Percentiles rank a stretch among this genome's conserved stretches.
phyloP scores from a whole-genome alignment of 2,113 vertebrate genomes.

The Festucalex cinctus region DNA sequence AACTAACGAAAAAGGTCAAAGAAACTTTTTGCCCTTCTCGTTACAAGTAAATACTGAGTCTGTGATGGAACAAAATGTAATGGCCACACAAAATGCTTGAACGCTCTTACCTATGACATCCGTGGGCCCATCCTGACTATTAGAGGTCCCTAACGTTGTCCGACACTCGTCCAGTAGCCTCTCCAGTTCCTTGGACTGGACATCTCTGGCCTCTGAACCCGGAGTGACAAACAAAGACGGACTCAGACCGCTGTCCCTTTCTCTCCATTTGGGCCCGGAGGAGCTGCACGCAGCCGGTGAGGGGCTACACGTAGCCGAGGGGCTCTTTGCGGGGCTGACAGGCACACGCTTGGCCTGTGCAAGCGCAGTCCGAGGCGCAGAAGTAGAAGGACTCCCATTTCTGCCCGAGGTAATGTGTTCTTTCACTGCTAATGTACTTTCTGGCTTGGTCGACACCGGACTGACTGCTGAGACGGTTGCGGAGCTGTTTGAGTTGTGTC shows the following conservation, averaged over 20 bases:
- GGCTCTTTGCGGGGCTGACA: slow-evolving; percentile 36
- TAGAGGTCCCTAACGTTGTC: slow-evolving; percentile 44
- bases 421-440: slow-evolving; percentile 10
- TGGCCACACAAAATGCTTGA: not conserved
- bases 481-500: slow-evolving; percentile 15
- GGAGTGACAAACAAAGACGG: slow-evolving; percentile 34
- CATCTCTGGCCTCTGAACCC: slow-evolving; percentile 6
- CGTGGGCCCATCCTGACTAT: slow-evolving; percentile 26
- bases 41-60: slow-evolving; percentile 4
- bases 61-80: slow-evolving; percentile 6
- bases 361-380: slow-evolving; percentile 28
- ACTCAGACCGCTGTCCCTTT: slow-evolving; percentile 57
- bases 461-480: slow-evolving; percentile 3
- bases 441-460: slow-evolving; percentile 27
- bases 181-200: slow-evolving; percentile 42
- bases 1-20: slow-evolving; percentile 24
- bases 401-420: slow-evolving; percentile 22
- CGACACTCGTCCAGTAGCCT: slow-evolving; percentile 64
- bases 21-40: slow-evolving; percentile 25
- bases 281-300: slow-evolving; percentile 28
- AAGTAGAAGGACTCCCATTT: slow-evolving; percentile 44
- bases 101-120: slow-evolving; percentile 53
- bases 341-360: slow-evolving; percentile 24
- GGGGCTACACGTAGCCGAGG: slow-evolving; percentile 5
- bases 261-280: slow-evolving; percentile 32